phyloP scores from a whole-genome alignment of 2,797 vertebrate species.

The Pangasius mekongensis region DNA sequence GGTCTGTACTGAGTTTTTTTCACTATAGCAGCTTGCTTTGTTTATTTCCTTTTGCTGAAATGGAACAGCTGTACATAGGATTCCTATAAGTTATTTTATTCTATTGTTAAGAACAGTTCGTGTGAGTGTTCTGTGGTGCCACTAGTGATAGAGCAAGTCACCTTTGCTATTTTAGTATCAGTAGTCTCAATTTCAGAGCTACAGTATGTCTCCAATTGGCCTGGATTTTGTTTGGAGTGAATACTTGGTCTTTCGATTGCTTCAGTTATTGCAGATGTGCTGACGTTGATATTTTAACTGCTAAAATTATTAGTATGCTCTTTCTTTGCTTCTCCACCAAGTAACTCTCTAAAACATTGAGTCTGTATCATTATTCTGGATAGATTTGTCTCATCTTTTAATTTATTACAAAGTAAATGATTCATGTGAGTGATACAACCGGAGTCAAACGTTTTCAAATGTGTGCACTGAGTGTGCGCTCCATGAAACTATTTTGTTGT shows the following conservation, averaged over 20 bases:
- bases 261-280: too few relatives aligned
- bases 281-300: not conserved
- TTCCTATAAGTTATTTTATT: not conserved
- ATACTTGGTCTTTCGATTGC: not conserved
- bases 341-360: not conserved
- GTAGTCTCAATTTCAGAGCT: not conserved
- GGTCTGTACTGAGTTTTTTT: not conserved
- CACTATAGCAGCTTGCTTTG: not conserved
- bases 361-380: not conserved
- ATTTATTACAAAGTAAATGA: not conserved
- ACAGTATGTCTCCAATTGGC: not conserved
- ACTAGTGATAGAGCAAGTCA: not conserved
- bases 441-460: not conserved
- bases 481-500: not conserved
- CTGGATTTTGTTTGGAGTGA: not conserved
- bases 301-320: not conserved
- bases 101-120: not conserved
- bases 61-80: not conserved
- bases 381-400: not conserved
- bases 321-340: not conserved
- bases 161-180: not conserved
- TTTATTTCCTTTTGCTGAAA: constrained; percentile 1
- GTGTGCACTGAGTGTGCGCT: not conserved
- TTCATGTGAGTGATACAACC: not conserved
- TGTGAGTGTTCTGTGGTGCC: not conserved